Evolutionary conservation across 1,140 invertebrate species (phyloP).

Genomic region (Halictus rubicundus): DNA sequence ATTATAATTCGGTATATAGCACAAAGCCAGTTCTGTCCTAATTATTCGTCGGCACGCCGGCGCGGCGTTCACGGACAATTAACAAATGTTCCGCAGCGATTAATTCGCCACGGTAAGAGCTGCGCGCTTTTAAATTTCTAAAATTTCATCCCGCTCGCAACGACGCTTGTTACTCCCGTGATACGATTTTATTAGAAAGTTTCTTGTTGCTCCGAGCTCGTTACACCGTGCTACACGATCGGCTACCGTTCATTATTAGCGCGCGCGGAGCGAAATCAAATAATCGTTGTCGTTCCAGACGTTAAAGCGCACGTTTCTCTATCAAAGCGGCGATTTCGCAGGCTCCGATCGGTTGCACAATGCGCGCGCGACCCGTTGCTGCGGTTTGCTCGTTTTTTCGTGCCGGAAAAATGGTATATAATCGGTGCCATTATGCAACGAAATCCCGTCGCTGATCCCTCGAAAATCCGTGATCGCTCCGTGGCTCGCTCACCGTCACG

Average conservation of each 20-base stretch:
- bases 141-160: background rate
- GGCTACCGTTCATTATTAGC: background rate
- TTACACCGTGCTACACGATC: conserved; percentile 2
- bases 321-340: conserved; percentile 3
- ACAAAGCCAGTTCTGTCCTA: no score
- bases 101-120: background rate
- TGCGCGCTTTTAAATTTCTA: background rate
- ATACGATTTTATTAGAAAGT: conserved; percentile 7
- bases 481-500: background rate
- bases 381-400: background rate
- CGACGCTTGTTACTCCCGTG: background rate
- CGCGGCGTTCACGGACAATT: background rate
- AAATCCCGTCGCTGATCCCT: background rate
- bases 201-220: background rate
- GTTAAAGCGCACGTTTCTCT: background rate
- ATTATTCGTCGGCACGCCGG: no score
- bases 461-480: background rate
- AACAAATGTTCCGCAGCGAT: background rate
- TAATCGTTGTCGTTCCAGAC: conserved; percentile 6
- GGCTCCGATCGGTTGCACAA: background rate
- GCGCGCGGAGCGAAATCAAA: background rate
- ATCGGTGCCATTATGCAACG: background rate
- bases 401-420: background rate
- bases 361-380: background rate
- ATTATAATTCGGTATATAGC: no score